phyloP scores from a whole-genome alignment of 2,113 vertebrate genomes.

The Tamias sibiricus region DNA sequence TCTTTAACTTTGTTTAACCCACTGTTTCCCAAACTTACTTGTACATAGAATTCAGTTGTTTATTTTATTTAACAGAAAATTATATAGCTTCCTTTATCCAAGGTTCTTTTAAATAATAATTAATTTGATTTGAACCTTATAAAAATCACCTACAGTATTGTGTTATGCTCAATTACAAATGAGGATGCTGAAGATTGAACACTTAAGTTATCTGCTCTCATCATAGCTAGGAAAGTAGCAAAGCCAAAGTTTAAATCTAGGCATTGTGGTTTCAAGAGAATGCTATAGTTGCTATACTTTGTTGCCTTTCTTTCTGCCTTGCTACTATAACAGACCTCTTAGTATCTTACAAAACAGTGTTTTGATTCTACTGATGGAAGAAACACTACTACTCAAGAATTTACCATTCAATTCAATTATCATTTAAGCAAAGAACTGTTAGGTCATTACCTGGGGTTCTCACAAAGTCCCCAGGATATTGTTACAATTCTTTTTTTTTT shows the following conservation, averaged over 20 bases:
- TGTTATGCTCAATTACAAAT: neutral
- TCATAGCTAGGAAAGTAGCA: neutral
- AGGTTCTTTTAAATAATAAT: neutral
- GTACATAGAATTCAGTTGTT: neutral
- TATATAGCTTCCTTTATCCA: constrained; percentile 1
- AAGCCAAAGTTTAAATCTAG: constrained; percentile 4
- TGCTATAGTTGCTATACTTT: neutral
- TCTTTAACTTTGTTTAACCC: neutral
- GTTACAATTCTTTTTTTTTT: too few species aligned
- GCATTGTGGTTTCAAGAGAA: neutral
- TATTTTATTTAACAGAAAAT: constrained; percentile 46
- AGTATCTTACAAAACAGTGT: neutral
- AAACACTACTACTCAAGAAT: neutral
- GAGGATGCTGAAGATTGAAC: neutral
- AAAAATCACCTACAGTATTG: neutral
- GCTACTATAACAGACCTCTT: neutral
- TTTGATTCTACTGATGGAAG: constrained; percentile 28
- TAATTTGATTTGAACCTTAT: constrained; percentile 9
- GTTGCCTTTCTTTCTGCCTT: neutral
- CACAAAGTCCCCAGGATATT: neutral
- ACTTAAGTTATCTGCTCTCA: neutral
- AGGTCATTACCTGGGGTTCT: neutral
- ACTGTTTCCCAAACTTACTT: constrained; percentile 10
- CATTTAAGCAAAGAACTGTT: constrained; percentile 7
- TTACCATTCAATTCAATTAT: neutral